A percentile compares a stretch with the other conserved stretches of the same genome.
Conservation (phyloP, 1,140 invertebrate species). For the Achroia grisella region DNA sequence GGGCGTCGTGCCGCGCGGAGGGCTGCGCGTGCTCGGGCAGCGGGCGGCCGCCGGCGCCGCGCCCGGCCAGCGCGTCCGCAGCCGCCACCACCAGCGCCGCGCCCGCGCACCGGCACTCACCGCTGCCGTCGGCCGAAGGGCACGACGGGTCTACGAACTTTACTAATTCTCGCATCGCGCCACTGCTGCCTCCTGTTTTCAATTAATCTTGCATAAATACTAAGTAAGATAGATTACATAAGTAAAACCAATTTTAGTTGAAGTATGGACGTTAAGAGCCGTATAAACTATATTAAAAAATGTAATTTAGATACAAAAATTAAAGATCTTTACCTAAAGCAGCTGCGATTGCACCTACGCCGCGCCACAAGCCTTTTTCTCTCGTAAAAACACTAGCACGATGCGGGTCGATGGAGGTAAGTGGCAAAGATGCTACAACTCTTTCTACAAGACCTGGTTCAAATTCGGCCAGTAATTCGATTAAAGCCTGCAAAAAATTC, state of each 20-base stretch:
- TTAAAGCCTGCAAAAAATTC: slow-evolving; percentile 28
- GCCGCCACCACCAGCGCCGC: slow-evolving; percentile 95
- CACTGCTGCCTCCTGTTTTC: slow-evolving; percentile 28
- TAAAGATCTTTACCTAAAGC: slow-evolving; percentile 32
- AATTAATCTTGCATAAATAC: too few species aligned
- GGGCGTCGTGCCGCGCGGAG: slow-evolving; percentile 85
- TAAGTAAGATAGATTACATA: too few species aligned
- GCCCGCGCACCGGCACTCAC: slow-evolving; percentile 72
- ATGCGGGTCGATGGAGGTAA: slow-evolving; percentile 55
- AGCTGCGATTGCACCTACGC: slow-evolving; percentile 50
- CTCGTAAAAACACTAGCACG: slow-evolving; percentile 55
- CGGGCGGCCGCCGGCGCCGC: slow-evolving; percentile 91
- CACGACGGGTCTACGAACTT: slow-evolving; percentile 25
- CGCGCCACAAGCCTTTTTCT: slow-evolving; percentile 47
- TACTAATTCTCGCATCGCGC: slow-evolving; percentile 41
- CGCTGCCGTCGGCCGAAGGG: slow-evolving; percentile 9
- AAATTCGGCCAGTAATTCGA: slow-evolving; percentile 48
- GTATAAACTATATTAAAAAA: too few species aligned
- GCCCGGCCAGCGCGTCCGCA: slow-evolving; percentile 94
- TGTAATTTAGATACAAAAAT: too few species aligned
- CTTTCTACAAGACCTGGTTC: slow-evolving; percentile 54
- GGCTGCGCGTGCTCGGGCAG: slow-evolving; percentile 81
- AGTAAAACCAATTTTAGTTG: too few species aligned
- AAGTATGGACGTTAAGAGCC: too few species aligned
- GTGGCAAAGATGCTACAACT: slow-evolving; percentile 51